phyloP scores from a whole-genome alignment of 2,888 invertebrate genomes.

The Linyphia triangularis region DNA sequence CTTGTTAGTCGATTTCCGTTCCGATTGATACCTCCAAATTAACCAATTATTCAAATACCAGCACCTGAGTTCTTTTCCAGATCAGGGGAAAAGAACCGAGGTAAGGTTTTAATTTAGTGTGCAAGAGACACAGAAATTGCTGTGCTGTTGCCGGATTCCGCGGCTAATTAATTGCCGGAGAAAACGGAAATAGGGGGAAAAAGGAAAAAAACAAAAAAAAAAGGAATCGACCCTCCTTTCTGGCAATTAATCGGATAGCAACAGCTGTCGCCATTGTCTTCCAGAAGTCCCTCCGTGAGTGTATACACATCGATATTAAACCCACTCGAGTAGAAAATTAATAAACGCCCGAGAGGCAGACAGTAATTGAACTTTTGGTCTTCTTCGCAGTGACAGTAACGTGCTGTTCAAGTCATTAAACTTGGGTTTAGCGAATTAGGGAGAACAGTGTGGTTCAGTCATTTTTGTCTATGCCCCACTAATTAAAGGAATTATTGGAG shows the following conservation, averaged over 20 bases:
- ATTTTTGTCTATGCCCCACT: slow-evolving; percentile 21
- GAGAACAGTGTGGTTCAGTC: slow-evolving; percentile 9
- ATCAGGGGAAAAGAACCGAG: background rate
- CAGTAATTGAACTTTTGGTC: slow-evolving; percentile 39
- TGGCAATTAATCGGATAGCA: slow-evolving; percentile 42
- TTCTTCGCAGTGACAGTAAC: background rate
- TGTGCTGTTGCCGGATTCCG: background rate
- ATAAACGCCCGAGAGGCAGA: slow-evolving; percentile 55
- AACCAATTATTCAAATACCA: background rate
- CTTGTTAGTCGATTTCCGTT: background rate
- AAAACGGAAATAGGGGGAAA: background rate
- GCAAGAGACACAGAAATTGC: background rate
- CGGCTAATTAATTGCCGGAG: slow-evolving; percentile 38
- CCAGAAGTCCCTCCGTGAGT: background rate
- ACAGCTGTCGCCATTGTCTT: slow-evolving; percentile 65
- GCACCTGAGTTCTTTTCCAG: background rate
- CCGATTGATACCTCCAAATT: background rate
- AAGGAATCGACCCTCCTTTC: slow-evolving; percentile 20
- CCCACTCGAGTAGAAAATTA: slow-evolving; percentile 57
- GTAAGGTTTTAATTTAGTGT: slow-evolving; percentile 17
- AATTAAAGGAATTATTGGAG: slow-evolving; percentile 23
- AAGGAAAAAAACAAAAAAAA: background rate
- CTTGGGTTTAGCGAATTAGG: background rate
- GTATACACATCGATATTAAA: slow-evolving; percentile 24
- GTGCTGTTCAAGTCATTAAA: slow-evolving; percentile 12